phyloP scores from a whole-genome alignment of 1,140 invertebrate genomes.

The Listronotus oregonensis region DNA sequence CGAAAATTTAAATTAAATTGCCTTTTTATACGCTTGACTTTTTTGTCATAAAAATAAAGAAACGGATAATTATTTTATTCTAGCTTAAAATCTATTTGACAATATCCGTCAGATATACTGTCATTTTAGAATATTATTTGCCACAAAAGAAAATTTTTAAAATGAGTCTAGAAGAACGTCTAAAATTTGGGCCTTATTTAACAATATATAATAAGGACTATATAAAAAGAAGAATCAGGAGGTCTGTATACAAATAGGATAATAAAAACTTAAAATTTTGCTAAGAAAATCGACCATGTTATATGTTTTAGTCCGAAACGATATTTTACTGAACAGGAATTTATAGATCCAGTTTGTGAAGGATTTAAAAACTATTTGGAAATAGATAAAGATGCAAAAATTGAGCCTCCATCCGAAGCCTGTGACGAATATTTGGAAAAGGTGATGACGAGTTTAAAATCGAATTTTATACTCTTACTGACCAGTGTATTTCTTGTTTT shows the following conservation, averaged over 20 bases:
- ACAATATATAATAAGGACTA: constrained; percentile 39
- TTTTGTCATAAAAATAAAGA: no score
- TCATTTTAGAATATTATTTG: no score
- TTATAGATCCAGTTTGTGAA: constrained; percentile 40
- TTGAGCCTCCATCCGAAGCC: constrained; percentile 23
- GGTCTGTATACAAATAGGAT: neutral
- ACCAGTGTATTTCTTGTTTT: no score
- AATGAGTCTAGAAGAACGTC: constrained; percentile 21
- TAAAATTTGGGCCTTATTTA: constrained; percentile 27
- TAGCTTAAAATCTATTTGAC: no score
- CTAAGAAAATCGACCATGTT: no score
- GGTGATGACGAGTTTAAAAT: constrained; percentile 19
- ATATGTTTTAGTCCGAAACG: constrained; percentile 4
- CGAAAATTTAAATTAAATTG: neutral
- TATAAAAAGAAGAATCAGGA: constrained; percentile 21
- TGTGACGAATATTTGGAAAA: constrained; percentile 32
- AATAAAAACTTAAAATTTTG: no score
- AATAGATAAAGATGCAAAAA: constrained; percentile 10
- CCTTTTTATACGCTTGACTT: neutral
- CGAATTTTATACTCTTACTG: neutral
- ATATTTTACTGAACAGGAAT: constrained; percentile 30
- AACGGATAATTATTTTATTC: no score
- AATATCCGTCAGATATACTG: no score
- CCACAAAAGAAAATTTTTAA: constrained; percentile 12
- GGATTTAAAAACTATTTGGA: constrained; percentile 38